Percentiles rank a stretch among this genome's conserved stretches.
Conservation (phyloP, 2,888 invertebrate genomes). For the Stegophylla sp. region DNA sequence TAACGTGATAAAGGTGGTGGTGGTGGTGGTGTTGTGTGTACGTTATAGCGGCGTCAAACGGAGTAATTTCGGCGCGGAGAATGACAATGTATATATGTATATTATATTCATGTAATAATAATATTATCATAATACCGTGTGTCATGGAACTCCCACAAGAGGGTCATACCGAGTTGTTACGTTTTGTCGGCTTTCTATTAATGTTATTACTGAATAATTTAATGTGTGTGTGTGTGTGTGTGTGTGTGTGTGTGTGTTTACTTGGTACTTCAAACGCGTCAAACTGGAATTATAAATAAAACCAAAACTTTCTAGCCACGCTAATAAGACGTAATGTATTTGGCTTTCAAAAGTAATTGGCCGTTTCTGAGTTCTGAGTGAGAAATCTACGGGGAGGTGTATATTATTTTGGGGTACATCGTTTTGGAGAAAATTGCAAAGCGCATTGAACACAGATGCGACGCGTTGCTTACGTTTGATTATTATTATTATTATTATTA, state of each 20-base stretch:
- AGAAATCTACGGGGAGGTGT: no score
- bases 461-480: no score
- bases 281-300: neutral
- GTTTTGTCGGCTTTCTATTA: neutral
- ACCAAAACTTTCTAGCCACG: neutral
- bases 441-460: no score
- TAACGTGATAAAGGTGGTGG: neutral
- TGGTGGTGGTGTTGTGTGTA: no score
- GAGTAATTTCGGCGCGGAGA: neutral
- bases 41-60: neutral
- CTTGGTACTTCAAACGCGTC: neutral
- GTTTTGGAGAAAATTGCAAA: no score
- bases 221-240: no score
- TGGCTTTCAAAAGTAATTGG: neutral
- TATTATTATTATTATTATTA: no score
- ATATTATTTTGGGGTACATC: no score
- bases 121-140: neutral
- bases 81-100: conserved; percentile 19
- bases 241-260: no score
- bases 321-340: neutral
- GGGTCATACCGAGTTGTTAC: neutral
- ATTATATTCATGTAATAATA: neutral
- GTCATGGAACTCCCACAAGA: neutral
- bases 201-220: conserved; percentile 29
- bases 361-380: no score